Evolutionary conservation across 2,797 vertebrate genomes (phyloP), one percentile per base, ranked within the genome.

Genomic region (Megaceryle alcyon): DNA sequence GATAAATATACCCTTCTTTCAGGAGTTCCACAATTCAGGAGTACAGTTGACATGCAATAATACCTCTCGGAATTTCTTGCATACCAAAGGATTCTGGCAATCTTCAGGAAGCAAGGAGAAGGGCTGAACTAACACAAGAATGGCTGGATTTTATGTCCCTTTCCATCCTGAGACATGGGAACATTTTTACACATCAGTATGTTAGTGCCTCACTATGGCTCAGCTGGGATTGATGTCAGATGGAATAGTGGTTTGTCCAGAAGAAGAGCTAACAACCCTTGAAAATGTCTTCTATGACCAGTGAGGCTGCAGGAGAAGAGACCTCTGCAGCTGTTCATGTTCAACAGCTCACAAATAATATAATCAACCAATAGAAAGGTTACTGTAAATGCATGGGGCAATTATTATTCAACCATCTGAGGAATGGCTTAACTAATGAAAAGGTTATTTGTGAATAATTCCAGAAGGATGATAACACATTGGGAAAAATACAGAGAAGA

Each of bases 401-500:
- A 88, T 76, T 90, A 85, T 88, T 90, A 88, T 91, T 94, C 85
- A 92, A 60, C 73, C 64, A 88, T 91, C 35, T 84, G 91, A 96
- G 91, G 80, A 94, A 71, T 0, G 0, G 41, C 51, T 88, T 77
- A 77, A 92, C 60, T 95, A 92, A 91, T 70, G 59, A 86, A 96
- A 94, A 97, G 78, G 91, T 92, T 94, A 92, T 68, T 85, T 93
- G 48, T 96, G 94, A 95, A 86, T 94, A 95, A 96, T 92, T 87
- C 76, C 92, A 88, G 90, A 93, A 93, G 69, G 88, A 83, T 87
- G 57, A 35, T 75, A 91, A 91, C 76, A 77, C 61, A 60, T 82
- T 89, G 82, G 82, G 35, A 83, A 89, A 94, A 65, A 44, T 61
- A 82, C 75, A 94, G 69, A 87, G 81, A 88, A 73, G 56, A 82